Evolutionary conservation across 1,140 invertebrate species (phyloP), one percentile per base, ranked within the genome.

Genomic region (Aphelinus certus): DNA sequence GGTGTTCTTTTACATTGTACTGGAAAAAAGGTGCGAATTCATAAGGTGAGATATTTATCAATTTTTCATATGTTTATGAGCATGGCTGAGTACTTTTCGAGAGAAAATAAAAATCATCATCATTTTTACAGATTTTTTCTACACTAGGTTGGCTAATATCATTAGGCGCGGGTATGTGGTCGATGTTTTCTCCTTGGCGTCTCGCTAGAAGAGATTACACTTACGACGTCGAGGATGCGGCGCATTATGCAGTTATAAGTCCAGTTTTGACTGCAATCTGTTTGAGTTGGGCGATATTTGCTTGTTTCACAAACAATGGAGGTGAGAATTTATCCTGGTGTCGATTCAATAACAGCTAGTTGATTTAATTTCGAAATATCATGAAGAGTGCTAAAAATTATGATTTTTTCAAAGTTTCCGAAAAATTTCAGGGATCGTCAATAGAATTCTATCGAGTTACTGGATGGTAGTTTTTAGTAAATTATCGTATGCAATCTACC

Each of bases 401-500:
- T 26, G 26, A 26, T 26, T 26, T 26, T 26, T 26, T 26, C 26
- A 26, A 26, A 26, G 26, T 65, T 65, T 10, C 47, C 46, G 42
- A 55, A 43, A 46, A 9, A 51, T 82, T 88, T 60, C 79, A 93
- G 93, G 91, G 76, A 82, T 89, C 48, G 82, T 95, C 43, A 91
- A 93, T 68, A 87, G 80, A 68, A 81, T 95, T n/a, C 84, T 95
- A 2, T 91, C 92, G n/a, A 91, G 89, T 81, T 88, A 90, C 56
- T 89, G 89, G 63, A 86, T 94, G 71, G 84, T 92, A 7, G 84
- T 94, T 7, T 88, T 95, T 58, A 93, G 92, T 76, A 89, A 92
- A 75, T 86, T 95, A 56, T 93, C 93, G 0, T 95, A 94, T 77
- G 89, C 91, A 2, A 86, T 94, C n/a, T 95, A 95, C 79, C 87